Percentiles rank a stretch among this genome's conserved stretches.
phyloP scores from a whole-genome alignment of 2,113 vertebrate species.

The Numida meleagris region DNA sequence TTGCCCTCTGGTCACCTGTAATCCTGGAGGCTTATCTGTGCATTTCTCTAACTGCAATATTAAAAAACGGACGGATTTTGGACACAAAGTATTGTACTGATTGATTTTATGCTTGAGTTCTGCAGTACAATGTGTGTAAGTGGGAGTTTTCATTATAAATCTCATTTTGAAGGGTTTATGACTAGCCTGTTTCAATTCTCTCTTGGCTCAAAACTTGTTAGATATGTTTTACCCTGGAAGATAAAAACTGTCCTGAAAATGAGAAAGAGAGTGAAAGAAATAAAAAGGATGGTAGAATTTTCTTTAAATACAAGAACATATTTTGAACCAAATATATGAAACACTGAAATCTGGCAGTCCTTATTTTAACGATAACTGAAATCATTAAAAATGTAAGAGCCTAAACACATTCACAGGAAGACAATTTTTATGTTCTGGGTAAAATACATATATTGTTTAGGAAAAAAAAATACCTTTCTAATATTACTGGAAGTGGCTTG shows the following conservation, averaged over 20 bases:
- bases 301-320: not conserved
- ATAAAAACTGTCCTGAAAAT: not conserved
- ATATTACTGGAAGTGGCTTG: not conserved
- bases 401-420: not conserved
- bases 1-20: not conserved
- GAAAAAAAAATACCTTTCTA: not conserved
- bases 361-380: not conserved
- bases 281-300: not conserved
- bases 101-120: slow-evolving; percentile 7
- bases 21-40: not conserved
- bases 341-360: not conserved
- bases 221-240: not conserved
- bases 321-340: not conserved
- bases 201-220: slow-evolving; percentile 32
- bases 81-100: slow-evolving; percentile 15
- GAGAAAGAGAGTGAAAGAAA: not conserved
- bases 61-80: not conserved
- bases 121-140: not conserved
- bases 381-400: not conserved
- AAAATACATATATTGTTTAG: not conserved
- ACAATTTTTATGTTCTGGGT: not conserved
- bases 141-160: slow-evolving; percentile 59
- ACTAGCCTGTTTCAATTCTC: slow-evolving; percentile 39
- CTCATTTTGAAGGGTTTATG: slow-evolving; percentile 50
- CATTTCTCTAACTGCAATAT: not conserved